These are phyloP conservation scores for Pelochelys cantorii DNA, from an alignment of 2,797 vertebrate genomes.

Conservation along the genomic window DNA sequence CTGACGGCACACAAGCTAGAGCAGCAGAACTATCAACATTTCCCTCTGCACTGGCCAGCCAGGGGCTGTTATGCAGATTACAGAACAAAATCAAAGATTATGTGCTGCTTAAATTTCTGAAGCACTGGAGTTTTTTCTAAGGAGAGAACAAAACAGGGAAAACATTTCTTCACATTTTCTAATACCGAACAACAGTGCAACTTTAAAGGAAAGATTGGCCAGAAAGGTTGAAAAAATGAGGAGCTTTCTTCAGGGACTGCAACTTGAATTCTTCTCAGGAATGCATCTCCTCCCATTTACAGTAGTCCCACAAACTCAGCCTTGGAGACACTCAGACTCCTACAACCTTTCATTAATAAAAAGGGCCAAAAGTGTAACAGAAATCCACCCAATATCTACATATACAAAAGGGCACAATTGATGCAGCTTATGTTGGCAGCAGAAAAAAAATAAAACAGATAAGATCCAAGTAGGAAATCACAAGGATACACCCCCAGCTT, in stretches of 20 bases:
- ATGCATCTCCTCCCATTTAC: neutral
- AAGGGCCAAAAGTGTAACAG: neutral
- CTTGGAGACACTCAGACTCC: neutral
- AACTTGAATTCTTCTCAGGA: neutral
- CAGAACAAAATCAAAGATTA: neutral
- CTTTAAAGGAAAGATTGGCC: neutral
- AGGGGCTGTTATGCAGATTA: neutral
- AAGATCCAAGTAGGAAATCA: neutral
- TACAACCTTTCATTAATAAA: neutral
- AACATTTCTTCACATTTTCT: neutral
- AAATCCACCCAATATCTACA: neutral
- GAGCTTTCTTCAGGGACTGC: slow-evolving; percentile 8
- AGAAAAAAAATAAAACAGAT: too few relatives aligned
- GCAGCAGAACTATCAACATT: neutral
- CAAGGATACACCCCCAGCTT: slow-evolving; percentile 18
- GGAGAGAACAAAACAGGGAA: neutral
- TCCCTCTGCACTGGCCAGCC: neutral
- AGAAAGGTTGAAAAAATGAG: neutral
- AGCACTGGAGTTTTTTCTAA: slow-evolving; percentile 3
- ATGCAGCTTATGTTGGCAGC: neutral
- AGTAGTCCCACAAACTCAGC: neutral
- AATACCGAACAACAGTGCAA: neutral
- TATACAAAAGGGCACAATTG: neutral
- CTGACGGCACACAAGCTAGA: fast-evolving
- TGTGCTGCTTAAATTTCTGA: neutral